These are phyloP conservation scores for Pocillopora damicornis DNA, from an alignment of 64 coral and sea anemone species.

Conservation along the genomic window DNA sequence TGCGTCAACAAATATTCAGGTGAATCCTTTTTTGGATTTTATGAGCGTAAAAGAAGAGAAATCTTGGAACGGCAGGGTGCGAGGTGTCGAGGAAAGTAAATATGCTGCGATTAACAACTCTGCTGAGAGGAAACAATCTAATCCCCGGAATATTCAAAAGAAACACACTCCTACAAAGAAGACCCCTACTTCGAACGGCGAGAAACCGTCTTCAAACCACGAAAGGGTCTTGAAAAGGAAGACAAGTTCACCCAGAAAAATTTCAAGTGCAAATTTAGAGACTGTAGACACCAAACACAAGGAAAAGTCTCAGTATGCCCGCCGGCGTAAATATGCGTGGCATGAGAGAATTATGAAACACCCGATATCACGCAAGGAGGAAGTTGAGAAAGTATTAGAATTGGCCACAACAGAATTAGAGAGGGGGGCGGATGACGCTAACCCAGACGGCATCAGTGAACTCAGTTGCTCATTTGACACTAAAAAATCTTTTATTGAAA, in stretches of 20 bases:
- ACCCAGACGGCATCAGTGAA: neutral
- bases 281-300: neutral
- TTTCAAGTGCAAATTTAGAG: neutral
- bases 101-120: neutral
- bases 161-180: constrained; percentile 20
- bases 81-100: constrained; percentile 26
- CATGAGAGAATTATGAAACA: neutral
- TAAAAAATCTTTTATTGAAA: neutral
- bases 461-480: neutral
- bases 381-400: neutral
- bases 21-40: constrained; percentile 96
- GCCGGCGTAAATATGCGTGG: constrained; percentile 25
- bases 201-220: neutral
- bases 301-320: neutral
- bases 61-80: constrained; percentile 7
- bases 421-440: neutral
- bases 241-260: constrained; percentile 12
- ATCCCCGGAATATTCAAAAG: constrained; percentile 9
- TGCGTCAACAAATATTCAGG: constrained; percentile 70
- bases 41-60: constrained; percentile 4
- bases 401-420: neutral
- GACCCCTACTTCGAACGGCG: neutral
- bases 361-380: constrained; percentile 14
- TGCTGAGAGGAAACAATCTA: neutral
- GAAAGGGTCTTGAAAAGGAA: constrained; percentile 24